Evolutionary conservation across 2,113 vertebrate species (phyloP), one percentile per base, ranked within the genome.

Genomic region (Lota lota): DNA sequence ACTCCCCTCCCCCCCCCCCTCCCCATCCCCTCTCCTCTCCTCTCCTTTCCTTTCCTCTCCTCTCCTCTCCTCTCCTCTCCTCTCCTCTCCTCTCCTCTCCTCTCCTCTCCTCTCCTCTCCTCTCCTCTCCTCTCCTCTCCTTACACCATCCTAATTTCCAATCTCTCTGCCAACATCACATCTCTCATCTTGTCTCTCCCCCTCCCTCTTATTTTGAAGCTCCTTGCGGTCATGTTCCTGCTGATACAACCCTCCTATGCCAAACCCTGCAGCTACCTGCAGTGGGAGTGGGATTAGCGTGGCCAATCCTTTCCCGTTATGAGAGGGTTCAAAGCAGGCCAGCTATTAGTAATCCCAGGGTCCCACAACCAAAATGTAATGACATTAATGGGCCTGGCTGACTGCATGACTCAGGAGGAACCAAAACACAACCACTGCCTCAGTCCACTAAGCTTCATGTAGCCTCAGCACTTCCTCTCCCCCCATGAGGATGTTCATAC

Each of bases 291-390:
- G 62, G 77, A 80, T 85, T 76, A 72, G 65, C 63, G 24, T 65
- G 66, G 73, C 50, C 62, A 77, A 58, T 75, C 61, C 71, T 76
- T 64, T 63, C 40, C 77, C 68, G 70, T 72, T 67, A 60, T 3
- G 0, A 18, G 22, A 28, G 16, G 70, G 70, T 76, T 83, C 67
- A 73, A 68, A 68, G 33, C 21, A 53, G 70, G 74, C 66, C 70
- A 74, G 47, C 33, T 72, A 62, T 68, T 74, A 60, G 62, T 86
- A 83, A 87, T 88, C 82, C 70, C 36, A 62, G 80, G 64, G 64
- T 81, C 66, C 24, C 47, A 64, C 61, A 20, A 68, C 33, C 57
- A 21, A 50, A 68, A 79, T 82, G 63, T 77, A 72, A 82, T 80
- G 75, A 77, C 79, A 57, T 50, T 76, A 83, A 77, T 78, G 58